These are phyloP conservation scores for Centropristis striata DNA, from an alignment of 2,113 vertebrate species.

Conservation along the genomic window DNA sequence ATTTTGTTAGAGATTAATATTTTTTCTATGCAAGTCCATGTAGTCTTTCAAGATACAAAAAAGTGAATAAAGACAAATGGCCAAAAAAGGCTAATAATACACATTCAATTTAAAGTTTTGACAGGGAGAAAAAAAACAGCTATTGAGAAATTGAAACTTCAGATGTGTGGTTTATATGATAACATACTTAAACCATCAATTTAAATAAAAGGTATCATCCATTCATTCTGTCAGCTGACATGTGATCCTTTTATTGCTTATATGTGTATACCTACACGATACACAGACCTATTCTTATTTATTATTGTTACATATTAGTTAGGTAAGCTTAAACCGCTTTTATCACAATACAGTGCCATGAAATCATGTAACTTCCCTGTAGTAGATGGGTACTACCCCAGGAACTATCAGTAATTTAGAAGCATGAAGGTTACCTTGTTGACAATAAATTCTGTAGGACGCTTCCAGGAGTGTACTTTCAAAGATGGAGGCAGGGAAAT, in stretches of 20 bases:
- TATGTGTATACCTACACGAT: not conserved
- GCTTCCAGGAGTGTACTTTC: conserved; percentile 92
- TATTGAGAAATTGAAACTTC: too few species aligned
- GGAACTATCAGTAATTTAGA: not conserved
- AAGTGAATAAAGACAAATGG: not conserved
- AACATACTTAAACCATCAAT: not conserved
- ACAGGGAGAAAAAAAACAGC: too few species aligned
- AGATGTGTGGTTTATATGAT: not conserved
- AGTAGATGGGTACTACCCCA: not conserved
- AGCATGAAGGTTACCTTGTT: conserved; percentile 80
- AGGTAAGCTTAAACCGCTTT: not conserved
- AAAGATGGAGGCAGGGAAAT: conserved; percentile 88
- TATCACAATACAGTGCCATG: not conserved
- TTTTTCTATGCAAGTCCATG: not conserved
- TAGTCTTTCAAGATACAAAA: not conserved
- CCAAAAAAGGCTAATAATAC: not conserved
- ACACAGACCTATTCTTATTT: not conserved
- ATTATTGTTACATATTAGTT: too few species aligned
- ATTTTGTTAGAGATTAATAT: not conserved
- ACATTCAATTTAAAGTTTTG: too few species aligned
- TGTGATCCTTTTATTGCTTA: not conserved
- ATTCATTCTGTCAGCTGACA: not conserved
- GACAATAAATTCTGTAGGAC: conserved; percentile 88
- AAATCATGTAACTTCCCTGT: not conserved
- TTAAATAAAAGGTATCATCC: not conserved